Percentiles rank a stretch among this genome's conserved stretches.
These are phyloP conservation scores for Macrosteles quadrilineatus DNA, from an alignment of 1,140 invertebrate genomes.

Conservation along the genomic window DNA sequence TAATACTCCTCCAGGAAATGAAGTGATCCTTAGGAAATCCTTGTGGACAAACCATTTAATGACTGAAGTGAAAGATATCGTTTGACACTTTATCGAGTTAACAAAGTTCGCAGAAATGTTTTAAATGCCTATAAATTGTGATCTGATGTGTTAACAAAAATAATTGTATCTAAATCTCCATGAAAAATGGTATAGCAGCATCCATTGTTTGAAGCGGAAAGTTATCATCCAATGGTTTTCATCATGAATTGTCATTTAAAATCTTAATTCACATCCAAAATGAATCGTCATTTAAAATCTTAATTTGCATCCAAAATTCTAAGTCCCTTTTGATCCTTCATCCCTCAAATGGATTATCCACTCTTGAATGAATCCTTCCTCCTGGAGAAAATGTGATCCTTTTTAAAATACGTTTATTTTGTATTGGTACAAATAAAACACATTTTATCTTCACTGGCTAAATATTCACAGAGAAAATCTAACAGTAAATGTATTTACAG, in stretches of 20 bases:
- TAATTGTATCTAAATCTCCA: too few relatives aligned
- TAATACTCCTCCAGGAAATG: conserved; percentile 5
- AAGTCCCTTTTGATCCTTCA: background rate
- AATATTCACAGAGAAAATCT: background rate
- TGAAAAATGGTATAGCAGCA: too few relatives aligned
- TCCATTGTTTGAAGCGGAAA: too few relatives aligned
- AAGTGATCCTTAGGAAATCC: conserved; percentile 8
- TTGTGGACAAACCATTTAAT: conserved; percentile 6
- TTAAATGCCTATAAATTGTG: background rate
- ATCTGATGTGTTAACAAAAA: too few relatives aligned
- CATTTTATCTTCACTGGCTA: background rate
- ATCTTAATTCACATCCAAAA: background rate
- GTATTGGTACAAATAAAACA: conserved; percentile 2
- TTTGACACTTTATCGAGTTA: too few relatives aligned
- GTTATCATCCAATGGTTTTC: too few relatives aligned
- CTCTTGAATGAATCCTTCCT: background rate
- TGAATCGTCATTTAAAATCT: too few relatives aligned
- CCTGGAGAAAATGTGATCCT: background rate
- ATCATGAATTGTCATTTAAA: background rate
- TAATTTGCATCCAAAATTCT: background rate
- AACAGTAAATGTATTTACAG: background rate
- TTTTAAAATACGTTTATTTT: background rate
- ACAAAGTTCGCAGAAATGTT: background rate
- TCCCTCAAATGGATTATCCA: conserved; percentile 14
- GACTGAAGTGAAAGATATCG: background rate